Conservation (phyloP, 2,113 vertebrate species). For the Laticauda laticaudata region DNA sequence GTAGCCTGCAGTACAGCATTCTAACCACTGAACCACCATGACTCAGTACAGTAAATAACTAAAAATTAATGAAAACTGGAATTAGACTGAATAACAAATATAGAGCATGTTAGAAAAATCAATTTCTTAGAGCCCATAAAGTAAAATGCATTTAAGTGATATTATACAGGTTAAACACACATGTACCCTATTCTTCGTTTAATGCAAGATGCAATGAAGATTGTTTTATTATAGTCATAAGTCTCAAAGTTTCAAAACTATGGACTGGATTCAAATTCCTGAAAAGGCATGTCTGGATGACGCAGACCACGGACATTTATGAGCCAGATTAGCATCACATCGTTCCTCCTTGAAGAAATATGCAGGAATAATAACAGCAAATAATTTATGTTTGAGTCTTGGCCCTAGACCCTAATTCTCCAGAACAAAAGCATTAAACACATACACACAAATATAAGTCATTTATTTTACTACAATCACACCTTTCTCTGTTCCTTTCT, state of each 20-base stretch:
- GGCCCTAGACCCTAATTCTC: not conserved
- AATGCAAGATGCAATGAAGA: not conserved
- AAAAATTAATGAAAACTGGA: not conserved
- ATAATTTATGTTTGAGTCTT: not conserved
- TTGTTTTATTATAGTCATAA: not conserved
- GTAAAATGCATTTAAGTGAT: constrained; percentile 11
- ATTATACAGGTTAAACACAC: not conserved
- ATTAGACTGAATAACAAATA: not conserved
- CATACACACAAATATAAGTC: not conserved
- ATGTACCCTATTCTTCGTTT: not conserved
- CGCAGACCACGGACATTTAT: not conserved
- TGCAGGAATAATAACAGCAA: not conserved
- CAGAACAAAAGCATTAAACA: constrained; percentile 10
- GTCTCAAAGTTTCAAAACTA: not conserved
- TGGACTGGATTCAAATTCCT: not conserved
- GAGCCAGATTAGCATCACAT: not conserved
- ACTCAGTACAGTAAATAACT: not conserved
- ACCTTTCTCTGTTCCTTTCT: not conserved
- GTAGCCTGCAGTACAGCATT: too few species aligned
- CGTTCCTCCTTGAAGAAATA: not conserved
- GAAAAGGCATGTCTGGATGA: not conserved
- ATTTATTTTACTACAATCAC: not conserved
- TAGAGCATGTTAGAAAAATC: not conserved
- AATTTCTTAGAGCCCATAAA: not conserved
- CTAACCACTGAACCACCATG: too few species aligned